Percentiles rank a stretch among this genome's conserved stretches.
phyloP scores from a whole-genome alignment of 2,797 vertebrate genomes.

The Clamator glandarius region DNA sequence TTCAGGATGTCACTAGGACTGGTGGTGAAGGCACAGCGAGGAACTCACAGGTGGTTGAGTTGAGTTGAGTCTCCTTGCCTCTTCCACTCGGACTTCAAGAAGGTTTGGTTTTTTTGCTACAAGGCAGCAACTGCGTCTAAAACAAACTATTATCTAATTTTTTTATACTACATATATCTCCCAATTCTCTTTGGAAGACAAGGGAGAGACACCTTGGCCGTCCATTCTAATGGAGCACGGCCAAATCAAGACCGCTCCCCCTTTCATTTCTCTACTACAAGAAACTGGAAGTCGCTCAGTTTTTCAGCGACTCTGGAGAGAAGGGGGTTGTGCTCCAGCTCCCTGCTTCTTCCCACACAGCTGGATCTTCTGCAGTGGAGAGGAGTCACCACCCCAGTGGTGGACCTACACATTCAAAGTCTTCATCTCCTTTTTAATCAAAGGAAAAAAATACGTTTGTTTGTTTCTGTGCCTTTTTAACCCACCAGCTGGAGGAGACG shows the following conservation, averaged over 20 bases:
- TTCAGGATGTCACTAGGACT: background rate
- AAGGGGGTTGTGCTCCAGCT: background rate
- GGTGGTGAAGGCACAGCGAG: background rate
- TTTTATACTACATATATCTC: too few species aligned
- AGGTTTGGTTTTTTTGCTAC: background rate
- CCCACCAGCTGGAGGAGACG: background rate
- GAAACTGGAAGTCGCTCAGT: too few species aligned
- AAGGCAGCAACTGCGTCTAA: background rate
- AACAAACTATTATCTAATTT: too few species aligned
- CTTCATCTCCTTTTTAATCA: background rate
- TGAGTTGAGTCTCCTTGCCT: background rate
- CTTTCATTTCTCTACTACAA: too few species aligned
- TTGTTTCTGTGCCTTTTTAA: background rate
- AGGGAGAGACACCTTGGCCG: too few species aligned
- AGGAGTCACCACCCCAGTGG: background rate
- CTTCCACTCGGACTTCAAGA: background rate
- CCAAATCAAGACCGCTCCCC: too few species aligned
- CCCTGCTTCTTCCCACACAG: background rate
- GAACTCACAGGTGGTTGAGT: background rate
- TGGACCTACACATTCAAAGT: accelerated
- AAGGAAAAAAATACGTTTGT: too few species aligned
- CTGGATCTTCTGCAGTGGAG: accelerated
- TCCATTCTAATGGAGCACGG: too few species aligned
- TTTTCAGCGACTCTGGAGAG: background rate
- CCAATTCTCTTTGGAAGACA: too few species aligned